Conservation (phyloP, 2,113 vertebrate genomes). For the Holacanthus passer region DNA sequence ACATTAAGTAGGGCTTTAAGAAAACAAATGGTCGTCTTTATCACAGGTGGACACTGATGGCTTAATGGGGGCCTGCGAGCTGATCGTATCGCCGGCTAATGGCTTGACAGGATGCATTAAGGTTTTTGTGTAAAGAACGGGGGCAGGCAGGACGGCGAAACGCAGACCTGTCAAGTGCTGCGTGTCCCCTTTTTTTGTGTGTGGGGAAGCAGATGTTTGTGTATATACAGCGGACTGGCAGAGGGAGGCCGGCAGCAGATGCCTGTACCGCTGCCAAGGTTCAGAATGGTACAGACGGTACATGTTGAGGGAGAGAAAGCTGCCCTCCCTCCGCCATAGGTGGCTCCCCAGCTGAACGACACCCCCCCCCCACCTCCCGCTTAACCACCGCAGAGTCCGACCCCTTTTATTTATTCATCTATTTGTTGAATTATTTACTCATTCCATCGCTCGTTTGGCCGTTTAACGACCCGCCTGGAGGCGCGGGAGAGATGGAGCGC, state of each 20-base stretch:
- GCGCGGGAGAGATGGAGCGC: conserved; percentile 55
- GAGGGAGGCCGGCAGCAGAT: conserved; percentile 94
- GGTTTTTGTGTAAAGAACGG: conserved; percentile 94
- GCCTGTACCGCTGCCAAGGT: conserved; percentile 97
- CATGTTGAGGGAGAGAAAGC: conserved; percentile 85
- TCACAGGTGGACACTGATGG: conserved; percentile 99
- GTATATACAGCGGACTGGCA: conserved; percentile 97
- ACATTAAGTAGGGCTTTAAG: conserved; percentile 99
- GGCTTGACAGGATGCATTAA: conserved; percentile 99
- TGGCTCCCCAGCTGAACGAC: conserved; percentile 87
- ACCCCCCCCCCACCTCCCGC: conserved; percentile 84
- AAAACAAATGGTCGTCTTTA: conserved; percentile 99
- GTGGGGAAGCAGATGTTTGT: conserved; percentile 98
- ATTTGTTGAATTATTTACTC: conserved; percentile 81
- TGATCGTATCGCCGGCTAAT: conserved; percentile 99
- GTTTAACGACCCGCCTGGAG: conserved; percentile 80
- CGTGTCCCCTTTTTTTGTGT: conserved; percentile 87
- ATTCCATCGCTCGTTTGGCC: conserved; percentile 85
- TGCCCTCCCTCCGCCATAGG: conserved; percentile 87
- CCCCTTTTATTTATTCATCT: conserved; percentile 78
- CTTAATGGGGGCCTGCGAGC: conserved; percentile 94
- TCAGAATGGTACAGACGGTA: conserved; percentile 95
- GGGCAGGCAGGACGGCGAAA: conserved; percentile 86
- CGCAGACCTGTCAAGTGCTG: conserved; percentile 95
- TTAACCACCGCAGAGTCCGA: conserved; percentile 73